Evolutionary conservation across 1,140 invertebrate species (phyloP), one percentile per base, ranked within the genome.

Genomic region (Lepidurus couesii): DNA sequence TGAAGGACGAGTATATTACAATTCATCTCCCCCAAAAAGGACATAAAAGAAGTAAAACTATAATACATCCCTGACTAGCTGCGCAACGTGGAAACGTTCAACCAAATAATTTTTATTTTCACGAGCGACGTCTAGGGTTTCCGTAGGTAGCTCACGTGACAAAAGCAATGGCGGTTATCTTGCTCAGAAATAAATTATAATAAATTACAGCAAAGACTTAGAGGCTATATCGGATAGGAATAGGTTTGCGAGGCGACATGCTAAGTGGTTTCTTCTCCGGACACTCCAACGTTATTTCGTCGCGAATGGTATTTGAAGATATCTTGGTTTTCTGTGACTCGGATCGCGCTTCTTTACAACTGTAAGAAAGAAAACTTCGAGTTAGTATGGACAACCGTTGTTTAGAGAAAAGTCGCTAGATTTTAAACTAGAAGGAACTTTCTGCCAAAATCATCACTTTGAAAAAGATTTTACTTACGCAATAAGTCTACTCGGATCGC

Each of bases 1-100:
- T 65, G 53, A 65, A 65, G 53, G 53, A 65, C 53, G n/a, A 65
- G 53, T 65, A 65, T n/a, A 65, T 65, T 65, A 65, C 53, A 65
- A 65, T 65, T 13, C 53, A 16, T 65, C 6, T 65, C 53, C 21
- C 53, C 6, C n/a, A 21, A 65, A 65, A 65, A n/a, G 53, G n/a
- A 7, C 4, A 65, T n/a, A 16, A 65, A 65, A 16, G n/a, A 65
- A 65, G 21, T 7, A 65, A 21, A 65, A 5, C 53, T 65, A 65
- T 21, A 65, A 21, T n/a, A 65, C 7, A 47, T 65, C 53, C 53
- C 53, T 65, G 53, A 65, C 53, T 65, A 65, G 53, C 21, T 65
- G 16, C 53, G 53, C 53, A 65, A 65, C 53, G 21, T 21, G n/a
- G 8, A 65, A 65, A 65, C 6, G 21, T 65, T 21, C 53, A 65